Percentiles rank a stretch among this genome's conserved stretches.
Evolutionary conservation across 2,888 invertebrate species (phyloP).

Genomic region (Melinaea menophilus): DNA sequence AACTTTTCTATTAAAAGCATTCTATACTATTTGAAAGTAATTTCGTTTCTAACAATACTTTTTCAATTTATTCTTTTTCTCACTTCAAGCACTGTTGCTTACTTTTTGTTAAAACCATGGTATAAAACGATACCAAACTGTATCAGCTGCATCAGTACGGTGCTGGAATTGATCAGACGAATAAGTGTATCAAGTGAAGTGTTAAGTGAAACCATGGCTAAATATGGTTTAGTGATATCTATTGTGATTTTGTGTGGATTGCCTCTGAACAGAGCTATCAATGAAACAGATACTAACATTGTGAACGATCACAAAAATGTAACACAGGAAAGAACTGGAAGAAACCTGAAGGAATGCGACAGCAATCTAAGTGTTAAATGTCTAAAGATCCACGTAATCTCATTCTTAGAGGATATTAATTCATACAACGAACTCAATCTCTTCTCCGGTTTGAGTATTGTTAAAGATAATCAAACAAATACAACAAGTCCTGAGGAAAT

Average conservation of each 20-base stretch:
- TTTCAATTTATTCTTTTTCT: constrained; percentile 51
- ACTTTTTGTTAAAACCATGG: constrained; percentile 50
- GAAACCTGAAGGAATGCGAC: constrained; percentile 63
- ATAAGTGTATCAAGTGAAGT: constrained; percentile 41
- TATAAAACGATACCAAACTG: constrained; percentile 65
- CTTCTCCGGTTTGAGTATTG: constrained; percentile 86
- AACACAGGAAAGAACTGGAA: constrained; percentile 50
- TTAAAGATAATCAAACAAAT: constrained; percentile 78
- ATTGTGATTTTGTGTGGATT: constrained; percentile 45
- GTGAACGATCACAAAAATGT: constrained; percentile 35
- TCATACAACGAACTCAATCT: constrained; percentile 83
- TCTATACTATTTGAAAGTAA: constrained; percentile 48
- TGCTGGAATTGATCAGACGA: constrained; percentile 50
- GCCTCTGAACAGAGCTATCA: constrained; percentile 39
- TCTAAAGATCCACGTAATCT: constrained; percentile 86
- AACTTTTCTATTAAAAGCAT: constrained; percentile 39
- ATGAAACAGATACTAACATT: constrained; percentile 50
- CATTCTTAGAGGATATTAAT: constrained; percentile 85
- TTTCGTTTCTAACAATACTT: constrained; percentile 52
- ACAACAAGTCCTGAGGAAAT: constrained; percentile 79
- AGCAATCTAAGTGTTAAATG: constrained; percentile 81
- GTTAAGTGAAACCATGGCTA: constrained; percentile 48
- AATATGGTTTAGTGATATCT: constrained; percentile 44
- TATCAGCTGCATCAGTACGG: constrained; percentile 52
- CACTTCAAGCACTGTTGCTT: constrained; percentile 43